phyloP scores from a whole-genome alignment of 2,113 vertebrate species.

The Brachionichthys hirsutus region DNA sequence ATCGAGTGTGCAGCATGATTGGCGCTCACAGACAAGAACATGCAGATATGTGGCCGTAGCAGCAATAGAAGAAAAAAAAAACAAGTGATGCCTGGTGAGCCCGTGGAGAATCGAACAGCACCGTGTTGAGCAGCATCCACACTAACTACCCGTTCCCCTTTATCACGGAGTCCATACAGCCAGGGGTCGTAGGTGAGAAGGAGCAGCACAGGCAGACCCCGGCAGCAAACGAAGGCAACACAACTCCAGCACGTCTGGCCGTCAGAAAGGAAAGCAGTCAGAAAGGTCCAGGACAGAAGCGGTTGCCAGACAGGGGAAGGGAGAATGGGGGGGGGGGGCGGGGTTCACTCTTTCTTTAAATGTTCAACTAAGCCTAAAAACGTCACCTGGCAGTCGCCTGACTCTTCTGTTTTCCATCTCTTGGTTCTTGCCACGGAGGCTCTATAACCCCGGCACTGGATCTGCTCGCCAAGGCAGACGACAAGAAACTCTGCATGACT shows the following conservation, averaged over 20 bases:
- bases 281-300: slow-evolving; percentile 55
- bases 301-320: slow-evolving; percentile 41
- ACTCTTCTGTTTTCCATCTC: slow-evolving; percentile 54
- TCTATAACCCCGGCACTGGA: slow-evolving; percentile 40
- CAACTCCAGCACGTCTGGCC: slow-evolving; percentile 41
- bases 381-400: slow-evolving; percentile 39
- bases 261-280: slow-evolving; percentile 58
- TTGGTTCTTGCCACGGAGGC: slow-evolving; percentile 42
- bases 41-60: slow-evolving; percentile 67
- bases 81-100: slow-evolving; percentile 32
- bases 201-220: slow-evolving; percentile 28
- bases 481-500: slow-evolving; percentile 32
- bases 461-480: background rate
- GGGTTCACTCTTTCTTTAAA: slow-evolving; percentile 29
- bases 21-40: slow-evolving; percentile 31
- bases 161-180: slow-evolving; percentile 48
- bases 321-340: background rate
- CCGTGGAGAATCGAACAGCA: slow-evolving; percentile 22
- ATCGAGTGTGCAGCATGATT: slow-evolving; percentile 29
- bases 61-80: slow-evolving; percentile 23
- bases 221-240: slow-evolving; percentile 22
- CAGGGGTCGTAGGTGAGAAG: slow-evolving; percentile 41
- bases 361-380: slow-evolving; percentile 28
- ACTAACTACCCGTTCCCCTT: slow-evolving; percentile 1
- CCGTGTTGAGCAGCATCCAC: slow-evolving; percentile 4